These are phyloP conservation scores for Meleagris gallopavo DNA, from an alignment of 2,113 vertebrate genomes.

Conservation along the genomic window DNA sequence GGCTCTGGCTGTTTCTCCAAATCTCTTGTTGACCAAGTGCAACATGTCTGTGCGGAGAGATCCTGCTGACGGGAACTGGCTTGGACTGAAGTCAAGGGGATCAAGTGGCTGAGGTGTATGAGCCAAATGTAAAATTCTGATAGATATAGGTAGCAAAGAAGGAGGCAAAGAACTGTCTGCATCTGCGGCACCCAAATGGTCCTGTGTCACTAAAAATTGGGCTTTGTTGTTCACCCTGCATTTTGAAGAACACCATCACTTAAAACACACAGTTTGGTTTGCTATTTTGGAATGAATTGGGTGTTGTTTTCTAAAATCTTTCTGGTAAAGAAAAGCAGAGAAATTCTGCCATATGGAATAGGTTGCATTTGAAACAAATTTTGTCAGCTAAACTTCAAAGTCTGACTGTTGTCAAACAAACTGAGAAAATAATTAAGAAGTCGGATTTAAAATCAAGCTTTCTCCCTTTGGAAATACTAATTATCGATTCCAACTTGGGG, in stretches of 20 bases:
- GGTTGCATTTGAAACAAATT: background rate
- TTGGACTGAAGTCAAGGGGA: background rate
- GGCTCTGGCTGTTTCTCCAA: background rate
- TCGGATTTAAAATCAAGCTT: background rate
- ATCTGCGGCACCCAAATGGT: fast-evolving
- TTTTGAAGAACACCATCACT: background rate
- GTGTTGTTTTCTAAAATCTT: conserved; percentile 19
- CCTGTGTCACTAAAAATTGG: background rate
- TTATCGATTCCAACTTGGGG: background rate
- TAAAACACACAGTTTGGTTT: background rate
- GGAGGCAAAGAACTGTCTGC: background rate
- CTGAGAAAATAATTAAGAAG: background rate
- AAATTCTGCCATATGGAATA: background rate
- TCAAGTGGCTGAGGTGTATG: background rate
- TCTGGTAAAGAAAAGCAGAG: conserved; percentile 15
- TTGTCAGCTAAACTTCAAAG: background rate
- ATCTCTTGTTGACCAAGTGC: background rate
- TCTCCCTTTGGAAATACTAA: background rate
- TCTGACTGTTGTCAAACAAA: conserved; percentile 22
- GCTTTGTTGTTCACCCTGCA: background rate
- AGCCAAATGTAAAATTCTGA: background rate
- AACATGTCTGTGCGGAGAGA: background rate
- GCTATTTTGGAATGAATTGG: background rate
- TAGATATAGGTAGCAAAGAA: background rate
- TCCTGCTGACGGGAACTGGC: background rate